Base-by-base conservation (phyloP, 2,888 invertebrate genomes). In the Fissipunctia ypsillon region DNA sequence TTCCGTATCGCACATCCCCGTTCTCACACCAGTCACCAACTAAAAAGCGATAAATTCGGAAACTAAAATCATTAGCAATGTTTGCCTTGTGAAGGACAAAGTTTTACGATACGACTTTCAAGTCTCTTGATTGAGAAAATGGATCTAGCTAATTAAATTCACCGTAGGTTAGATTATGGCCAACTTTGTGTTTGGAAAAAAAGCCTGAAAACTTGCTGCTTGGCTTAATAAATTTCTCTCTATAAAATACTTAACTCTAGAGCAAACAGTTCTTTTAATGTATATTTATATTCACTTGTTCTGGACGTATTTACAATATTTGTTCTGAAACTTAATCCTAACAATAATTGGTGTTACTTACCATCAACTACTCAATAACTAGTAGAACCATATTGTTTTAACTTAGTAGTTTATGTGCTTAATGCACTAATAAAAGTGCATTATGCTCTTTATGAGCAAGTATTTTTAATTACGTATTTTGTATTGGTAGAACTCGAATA, bases 1-100 rank as follows among this genome's bases (percentile, higher is more conserved):
- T 65, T 68, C 63, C 59, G 31, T 57, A 56, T 59, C 57, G 52
- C 48, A 69, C 43, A 65, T 69, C 60, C 70, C 50, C 43, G 56
- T 60, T 59, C 54, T 31, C 41, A 38, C 45, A 41, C 35, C 31
- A 35, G 16, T 35, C 41, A 68, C 52, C 38, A 35, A 64, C 28
- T 59, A 31, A 38, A 63, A 14, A 28, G 35, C 41, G 12, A 59
- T 71, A 45, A 50, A 67, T 72, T 57, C 10, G 10, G 6, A 35
- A 52, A 64, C 56, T 60, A 31, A 28, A 31, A 67, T 67, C 22
- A 67, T 76, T 66, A 38, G 12, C 16, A 48, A 63, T 31, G 41
- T 48, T 59, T 19, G 52, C 9, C 4, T 54, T 35, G n/a, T 28
- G 16, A 28, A 25, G 50, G 22, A 22, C 7, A 35, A 63, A 28